Evolutionary conservation across 1,140 invertebrate species (phyloP), one percentile per base, ranked within the genome.

Genomic region (Bombus ignitus): DNA sequence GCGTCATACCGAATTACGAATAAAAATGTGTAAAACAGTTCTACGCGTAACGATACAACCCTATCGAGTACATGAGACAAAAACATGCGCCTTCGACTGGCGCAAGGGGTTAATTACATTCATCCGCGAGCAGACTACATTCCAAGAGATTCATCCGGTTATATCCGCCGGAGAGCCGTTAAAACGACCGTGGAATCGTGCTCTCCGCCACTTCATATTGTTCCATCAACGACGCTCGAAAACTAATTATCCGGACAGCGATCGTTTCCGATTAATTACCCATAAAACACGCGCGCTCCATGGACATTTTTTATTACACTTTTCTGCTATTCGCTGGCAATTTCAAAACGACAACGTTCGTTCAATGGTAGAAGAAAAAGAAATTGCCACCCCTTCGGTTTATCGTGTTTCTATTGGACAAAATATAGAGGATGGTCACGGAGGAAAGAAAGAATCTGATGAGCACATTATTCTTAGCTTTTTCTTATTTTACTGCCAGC

Each of bases 181-280:
- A 77, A 77, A 77, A 42, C 75, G 75, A 35, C 25, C 53, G 32
- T 62, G 75, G 75, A 77, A 62, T 62, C 75, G 57, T 2, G 75
- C 75, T 32, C 75, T 77, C 75, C 35, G 75, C 57, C 75, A 42
- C 75, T 77, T 77, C n/a, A 39, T 72, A 53, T n/a, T 68, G 68
- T 53, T 57, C 35, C 79, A 57, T 72, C 35, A 39, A 72, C 68
- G 79, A 39, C n/a, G 79, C 53, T 70, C 28, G 44, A 72, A 81
- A 71, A 39, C 79, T 81, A 81, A 81, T 81, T 81, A 59, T 70
- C 28, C 39, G 47, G 47, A 59, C 42, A 72, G 68, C 79, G 79
- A 81, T 81, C 71, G 85, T 72, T 80, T 75, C 53, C 39, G 53
- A 47, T 86, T 75, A 83, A 66, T 76, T 47, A 39, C 12, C 28